These are phyloP conservation scores for Pectinophora gossypiella DNA, from an alignment of 1,140 invertebrate genomes.

Conservation along the genomic window DNA sequence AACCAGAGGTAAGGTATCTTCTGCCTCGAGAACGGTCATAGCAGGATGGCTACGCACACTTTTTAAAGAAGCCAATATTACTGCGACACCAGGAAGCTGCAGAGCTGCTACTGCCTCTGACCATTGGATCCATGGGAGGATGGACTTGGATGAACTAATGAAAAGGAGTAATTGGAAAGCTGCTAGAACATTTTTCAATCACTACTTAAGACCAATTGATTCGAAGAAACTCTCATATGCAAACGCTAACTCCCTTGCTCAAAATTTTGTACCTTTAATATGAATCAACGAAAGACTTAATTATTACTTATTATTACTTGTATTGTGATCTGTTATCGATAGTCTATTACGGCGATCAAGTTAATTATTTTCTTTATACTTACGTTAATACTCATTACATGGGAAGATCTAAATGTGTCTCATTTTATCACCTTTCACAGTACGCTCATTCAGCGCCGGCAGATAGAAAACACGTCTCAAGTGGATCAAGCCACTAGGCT, in stretches of 20 bases:
- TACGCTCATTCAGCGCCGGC: slow-evolving; percentile 6
- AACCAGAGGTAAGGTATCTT: not conserved
- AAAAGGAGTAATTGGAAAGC: not conserved
- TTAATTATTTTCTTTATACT: not conserved
- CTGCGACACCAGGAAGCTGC: not conserved
- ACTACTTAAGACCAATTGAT: no score
- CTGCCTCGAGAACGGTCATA: not conserved
- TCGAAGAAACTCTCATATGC: no score
- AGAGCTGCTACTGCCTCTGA: not conserved
- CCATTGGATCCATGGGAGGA: not conserved
- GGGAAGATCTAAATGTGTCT: not conserved
- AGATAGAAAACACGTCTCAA: no score
- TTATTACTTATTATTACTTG: no score
- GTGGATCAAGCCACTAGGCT: no score
- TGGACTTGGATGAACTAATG: not conserved
- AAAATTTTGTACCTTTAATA: no score
- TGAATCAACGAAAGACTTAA: no score
- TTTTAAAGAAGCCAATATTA: not conserved
- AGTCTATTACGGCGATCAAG: no score
- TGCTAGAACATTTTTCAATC: no score
- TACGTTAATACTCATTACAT: not conserved
- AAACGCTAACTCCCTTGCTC: no score
- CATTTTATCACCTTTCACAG: not conserved
- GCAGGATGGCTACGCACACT: not conserved
- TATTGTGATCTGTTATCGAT: no score